phyloP scores from a whole-genome alignment of 1,140 invertebrate genomes.

The Pristionchus pacificus region DNA sequence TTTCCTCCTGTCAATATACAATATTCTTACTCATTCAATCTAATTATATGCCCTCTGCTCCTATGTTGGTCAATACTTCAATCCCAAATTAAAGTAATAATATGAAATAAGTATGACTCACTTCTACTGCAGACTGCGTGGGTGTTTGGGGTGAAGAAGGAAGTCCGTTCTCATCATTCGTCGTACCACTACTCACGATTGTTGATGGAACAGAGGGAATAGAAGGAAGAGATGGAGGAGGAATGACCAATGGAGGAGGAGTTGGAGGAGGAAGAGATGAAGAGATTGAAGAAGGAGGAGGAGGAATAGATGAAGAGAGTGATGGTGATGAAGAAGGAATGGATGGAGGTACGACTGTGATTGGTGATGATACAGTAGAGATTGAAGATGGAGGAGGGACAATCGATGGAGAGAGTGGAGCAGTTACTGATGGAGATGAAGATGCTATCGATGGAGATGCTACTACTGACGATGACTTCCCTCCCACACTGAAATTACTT shows the following conservation, averaged over 20 bases:
- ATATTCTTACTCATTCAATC: not conserved
- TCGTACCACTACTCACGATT: constrained; percentile 45
- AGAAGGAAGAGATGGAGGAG: too few relatives aligned
- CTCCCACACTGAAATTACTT: not conserved
- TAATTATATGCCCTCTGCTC: not conserved
- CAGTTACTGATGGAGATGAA: constrained; percentile 1
- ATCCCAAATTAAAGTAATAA: not conserved
- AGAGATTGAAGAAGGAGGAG: too few relatives aligned
- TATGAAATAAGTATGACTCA: too few relatives aligned
- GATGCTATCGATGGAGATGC: not conserved
- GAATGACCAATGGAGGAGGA: too few relatives aligned
- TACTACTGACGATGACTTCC: not conserved
- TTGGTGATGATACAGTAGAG: constrained; percentile 39
- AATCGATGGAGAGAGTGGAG: constrained; percentile 17
- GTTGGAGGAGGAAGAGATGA: too few relatives aligned
- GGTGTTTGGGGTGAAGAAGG: not conserved
- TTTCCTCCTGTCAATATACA: not conserved
- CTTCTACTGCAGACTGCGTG: not conserved
- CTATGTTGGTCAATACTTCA: not conserved
- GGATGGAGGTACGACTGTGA: not conserved
- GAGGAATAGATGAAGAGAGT: too few relatives aligned
- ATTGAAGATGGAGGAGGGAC: constrained; percentile 23
- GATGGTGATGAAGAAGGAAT: constrained; percentile 9
- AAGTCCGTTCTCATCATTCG: not conserved
- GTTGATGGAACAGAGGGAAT: constrained; percentile 42